Evolutionary conservation across 2,797 vertebrate genomes (phyloP).

Genomic region (Mergus octosetaceus): DNA sequence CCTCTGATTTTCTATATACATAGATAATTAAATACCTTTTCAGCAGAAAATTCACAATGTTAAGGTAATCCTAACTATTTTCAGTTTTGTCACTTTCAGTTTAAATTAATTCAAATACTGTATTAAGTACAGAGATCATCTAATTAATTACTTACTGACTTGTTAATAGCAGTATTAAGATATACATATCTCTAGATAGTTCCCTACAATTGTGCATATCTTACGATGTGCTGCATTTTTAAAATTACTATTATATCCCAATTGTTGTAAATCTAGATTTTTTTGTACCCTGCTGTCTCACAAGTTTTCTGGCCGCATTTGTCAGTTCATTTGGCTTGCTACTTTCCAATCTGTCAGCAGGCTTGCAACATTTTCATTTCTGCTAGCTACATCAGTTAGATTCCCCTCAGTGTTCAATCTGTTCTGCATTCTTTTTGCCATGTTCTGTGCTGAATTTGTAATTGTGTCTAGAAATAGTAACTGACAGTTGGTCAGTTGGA

Average conservation of each 20-base stretch:
- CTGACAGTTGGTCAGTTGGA: conserved; percentile 39
- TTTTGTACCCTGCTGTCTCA: not conserved
- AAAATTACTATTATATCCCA: not conserved
- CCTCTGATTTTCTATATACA: not conserved
- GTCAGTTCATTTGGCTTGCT: conserved; percentile 17
- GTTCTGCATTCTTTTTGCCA: conserved; percentile 14
- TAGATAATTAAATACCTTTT: not conserved
- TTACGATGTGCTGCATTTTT: not conserved
- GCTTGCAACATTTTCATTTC: conserved; percentile 25
- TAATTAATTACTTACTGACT: not conserved
- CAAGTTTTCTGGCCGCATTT: conserved; percentile 16
- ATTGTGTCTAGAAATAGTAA: conserved; percentile 18
- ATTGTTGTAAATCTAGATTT: not conserved
- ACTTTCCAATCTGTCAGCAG: conserved; percentile 6
- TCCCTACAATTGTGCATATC: not conserved
- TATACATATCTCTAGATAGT: not conserved
- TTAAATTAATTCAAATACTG: not conserved
- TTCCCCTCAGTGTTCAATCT: conserved; percentile 51
- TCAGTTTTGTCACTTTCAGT: not conserved
- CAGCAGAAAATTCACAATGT: not conserved
- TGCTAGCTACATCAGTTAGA: not conserved
- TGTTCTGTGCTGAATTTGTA: not conserved
- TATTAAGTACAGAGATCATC: not conserved
- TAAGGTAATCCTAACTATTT: not conserved
- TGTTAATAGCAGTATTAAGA: not conserved